A percentile compares a stretch with the other conserved stretches of the same genome.
Evolutionary conservation across 2,113 vertebrate species (phyloP).

Genomic region (Cettia cetti): DNA sequence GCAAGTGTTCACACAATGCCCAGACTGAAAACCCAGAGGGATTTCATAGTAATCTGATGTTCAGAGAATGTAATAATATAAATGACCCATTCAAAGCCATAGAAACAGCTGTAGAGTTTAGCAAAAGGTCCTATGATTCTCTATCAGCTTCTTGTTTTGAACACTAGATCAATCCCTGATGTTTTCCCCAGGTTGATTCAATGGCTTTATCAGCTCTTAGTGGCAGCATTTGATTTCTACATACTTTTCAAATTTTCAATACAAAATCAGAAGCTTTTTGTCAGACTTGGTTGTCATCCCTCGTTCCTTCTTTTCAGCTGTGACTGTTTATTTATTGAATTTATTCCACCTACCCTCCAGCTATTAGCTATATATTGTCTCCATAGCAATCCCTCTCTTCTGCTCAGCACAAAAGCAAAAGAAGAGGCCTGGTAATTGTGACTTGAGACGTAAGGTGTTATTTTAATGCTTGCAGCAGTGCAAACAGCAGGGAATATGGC

Average conservation of each 20-base stretch:
- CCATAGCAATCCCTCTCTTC: constrained; percentile 57
- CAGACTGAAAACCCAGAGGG: neutral
- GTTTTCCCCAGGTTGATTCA: neutral
- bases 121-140: neutral
- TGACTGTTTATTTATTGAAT: constrained; percentile 53
- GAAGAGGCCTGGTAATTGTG: constrained; percentile 28
- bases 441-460: constrained; percentile 47
- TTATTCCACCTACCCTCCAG: constrained; percentile 55
- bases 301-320: neutral
- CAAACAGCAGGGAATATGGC: neutral
- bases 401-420: neutral
- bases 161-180: neutral
- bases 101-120: neutral
- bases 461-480: constrained; percentile 20
- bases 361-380: constrained; percentile 54
- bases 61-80: neutral
- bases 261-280: constrained; percentile 47
- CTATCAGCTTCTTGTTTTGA: neutral
- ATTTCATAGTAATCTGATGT: neutral
- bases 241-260: neutral
- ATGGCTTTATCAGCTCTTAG: neutral
- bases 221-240: constrained; percentile 3
- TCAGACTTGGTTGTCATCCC: constrained; percentile 2
- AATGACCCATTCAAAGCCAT: neutral
- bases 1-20: neutral